Conservation (phyloP, 2,113 vertebrate species). For the Orthonyx spaldingii region DNA sequence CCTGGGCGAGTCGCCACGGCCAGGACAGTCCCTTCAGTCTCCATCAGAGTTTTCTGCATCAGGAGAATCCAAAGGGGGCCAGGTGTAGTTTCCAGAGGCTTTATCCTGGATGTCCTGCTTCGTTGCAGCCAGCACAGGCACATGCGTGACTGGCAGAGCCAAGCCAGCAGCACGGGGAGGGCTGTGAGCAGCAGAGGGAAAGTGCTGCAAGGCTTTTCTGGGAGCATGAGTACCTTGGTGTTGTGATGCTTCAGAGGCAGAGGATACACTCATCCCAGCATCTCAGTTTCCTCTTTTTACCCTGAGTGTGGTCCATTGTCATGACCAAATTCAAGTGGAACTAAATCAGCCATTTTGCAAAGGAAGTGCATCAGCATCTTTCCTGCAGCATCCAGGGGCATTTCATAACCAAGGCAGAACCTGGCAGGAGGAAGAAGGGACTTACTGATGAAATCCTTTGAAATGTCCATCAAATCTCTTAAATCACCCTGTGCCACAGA, state of each 20-base stretch:
- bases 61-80: neutral
- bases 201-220: neutral
- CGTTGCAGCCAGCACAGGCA: neutral
- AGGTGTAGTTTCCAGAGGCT: neutral
- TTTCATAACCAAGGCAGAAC: neutral
- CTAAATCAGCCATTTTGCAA: neutral
- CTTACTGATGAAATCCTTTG: neutral
- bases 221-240: neutral
- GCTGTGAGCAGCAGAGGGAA: neutral
- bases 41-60: neutral
- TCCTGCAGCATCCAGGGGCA: neutral
- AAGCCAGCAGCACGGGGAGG: neutral
- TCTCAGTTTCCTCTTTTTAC: neutral
- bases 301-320: neutral
- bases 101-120: neutral
- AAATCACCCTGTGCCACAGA: neutral
- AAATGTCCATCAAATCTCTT: neutral
- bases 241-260: neutral
- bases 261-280: neutral
- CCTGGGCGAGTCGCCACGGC: neutral
- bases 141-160: neutral
- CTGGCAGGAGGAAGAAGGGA: neutral
- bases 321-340: neutral
- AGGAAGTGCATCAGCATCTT: neutral
- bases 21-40: neutral